Evolutionary conservation across 2,888 invertebrate genomes (phyloP), one percentile per base, ranked within the genome.

Genomic region (Chrysolina haemoptera): DNA sequence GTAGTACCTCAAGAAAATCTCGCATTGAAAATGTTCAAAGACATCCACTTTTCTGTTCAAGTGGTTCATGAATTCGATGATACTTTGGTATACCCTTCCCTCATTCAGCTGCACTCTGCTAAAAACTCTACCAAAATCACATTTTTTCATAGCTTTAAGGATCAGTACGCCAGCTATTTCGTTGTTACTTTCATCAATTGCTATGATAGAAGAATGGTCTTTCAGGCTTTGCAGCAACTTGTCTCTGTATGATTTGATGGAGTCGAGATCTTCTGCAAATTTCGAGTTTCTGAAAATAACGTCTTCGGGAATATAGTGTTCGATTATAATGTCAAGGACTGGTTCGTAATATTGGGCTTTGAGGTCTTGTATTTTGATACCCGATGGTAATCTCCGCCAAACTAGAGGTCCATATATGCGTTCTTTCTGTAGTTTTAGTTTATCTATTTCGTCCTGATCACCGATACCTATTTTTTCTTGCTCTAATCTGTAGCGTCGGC

Each of bases 281-380:
- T 84, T 82, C 0, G 84, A 81, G 74, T 87, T 87, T 73, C 82
- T 82, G 70, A 84, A 86, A 4, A 88, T 76, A 0, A 87, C 83
- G 65, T 87, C 86, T 67, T 82, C 83, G 6, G 74, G 62, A 3
- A 86, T 65, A 69, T 82, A 86, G 66, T 83, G 76, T 18, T 82
- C 85, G 79, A 82, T 70, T 27, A 87, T 82, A 64, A 87, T 78
- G 50, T 84, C 79, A 20, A 86, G 18, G 12, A 82, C 81, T 63
- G 81, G 82, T 10, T 83, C 78, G 71, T 80, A 86, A 72, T 82
- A 72, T 6, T 81, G 77, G 12, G 85, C 81, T 73, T 84, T 82
- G 27, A 87, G 68, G 78, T 88, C 88, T 75, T 85, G 82, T 50
- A 88, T 86, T 72, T 79, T 81, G 63, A 86, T 83, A 4, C 86